Percentiles rank a stretch among this genome's conserved stretches.
These are phyloP conservation scores for Mionectes macconnelli DNA, from an alignment of 2,113 vertebrate species.

Conservation along the genomic window DNA sequence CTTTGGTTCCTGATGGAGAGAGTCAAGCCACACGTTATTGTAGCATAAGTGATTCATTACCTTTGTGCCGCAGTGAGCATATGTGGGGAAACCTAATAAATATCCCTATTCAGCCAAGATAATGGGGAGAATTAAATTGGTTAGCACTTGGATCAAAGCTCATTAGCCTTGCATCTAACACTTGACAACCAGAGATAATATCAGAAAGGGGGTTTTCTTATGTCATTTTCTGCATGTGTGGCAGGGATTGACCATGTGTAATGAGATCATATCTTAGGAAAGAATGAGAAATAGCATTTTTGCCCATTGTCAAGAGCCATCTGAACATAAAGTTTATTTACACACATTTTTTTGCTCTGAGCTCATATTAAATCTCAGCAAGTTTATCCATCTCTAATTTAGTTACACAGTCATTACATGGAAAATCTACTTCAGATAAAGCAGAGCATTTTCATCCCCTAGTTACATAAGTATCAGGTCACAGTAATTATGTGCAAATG, in stretches of 20 bases:
- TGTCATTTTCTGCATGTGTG: background rate
- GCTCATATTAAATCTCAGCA: constrained; percentile 31
- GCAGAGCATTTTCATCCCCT: constrained; percentile 10
- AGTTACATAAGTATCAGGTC: constrained; percentile 35
- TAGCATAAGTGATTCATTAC: background rate
- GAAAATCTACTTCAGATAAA: constrained; percentile 42
- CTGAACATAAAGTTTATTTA: constrained; percentile 39
- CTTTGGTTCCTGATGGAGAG: background rate
- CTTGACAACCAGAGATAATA: constrained; percentile 41
- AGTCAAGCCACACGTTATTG: background rate
- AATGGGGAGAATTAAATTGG: constrained; percentile 40
- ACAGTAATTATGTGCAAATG: constrained; percentile 18
- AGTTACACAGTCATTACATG: constrained; percentile 32
- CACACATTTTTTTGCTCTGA: constrained; percentile 35
- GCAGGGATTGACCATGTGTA: constrained; percentile 15
- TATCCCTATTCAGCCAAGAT: constrained; percentile 22
- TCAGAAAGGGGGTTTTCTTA: background rate
- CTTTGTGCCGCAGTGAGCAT: background rate
- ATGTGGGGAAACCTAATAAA: constrained; percentile 40
- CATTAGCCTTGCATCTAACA: constrained; percentile 10
- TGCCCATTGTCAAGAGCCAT: constrained; percentile 25
- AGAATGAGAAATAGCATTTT: constrained; percentile 46
- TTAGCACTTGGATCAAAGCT: constrained; percentile 43
- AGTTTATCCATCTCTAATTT: constrained; percentile 43
- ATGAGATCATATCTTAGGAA: constrained; percentile 27